phyloP scores from a whole-genome alignment of 2,888 invertebrate genomes.

The Chaetoderma sp. region DNA sequence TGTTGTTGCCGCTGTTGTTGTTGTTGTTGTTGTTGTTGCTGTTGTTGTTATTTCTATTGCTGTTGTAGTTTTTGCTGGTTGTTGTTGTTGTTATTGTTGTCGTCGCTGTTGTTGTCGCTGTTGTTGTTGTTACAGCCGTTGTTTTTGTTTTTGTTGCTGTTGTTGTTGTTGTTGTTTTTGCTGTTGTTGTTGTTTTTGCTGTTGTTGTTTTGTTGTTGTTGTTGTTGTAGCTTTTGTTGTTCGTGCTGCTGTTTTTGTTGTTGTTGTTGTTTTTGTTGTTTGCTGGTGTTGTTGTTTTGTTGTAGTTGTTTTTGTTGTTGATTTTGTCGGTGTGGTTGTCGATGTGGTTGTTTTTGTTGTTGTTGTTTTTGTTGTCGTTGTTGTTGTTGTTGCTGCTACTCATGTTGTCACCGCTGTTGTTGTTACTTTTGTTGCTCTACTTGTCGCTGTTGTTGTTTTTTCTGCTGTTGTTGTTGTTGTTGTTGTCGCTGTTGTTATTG shows the following conservation, averaged over 20 bases:
- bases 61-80: neutral
- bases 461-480: too few relatives aligned
- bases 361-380: neutral
- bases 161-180: too few relatives aligned
- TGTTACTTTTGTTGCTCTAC: neutral
- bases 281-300: too few relatives aligned
- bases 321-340: neutral
- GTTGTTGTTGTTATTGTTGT: neutral
- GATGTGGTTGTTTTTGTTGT: neutral
- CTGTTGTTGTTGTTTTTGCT: too few relatives aligned
- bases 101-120: neutral
- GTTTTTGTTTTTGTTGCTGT: too few relatives aligned
- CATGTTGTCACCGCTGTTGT: neutral
- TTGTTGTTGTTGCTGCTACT: neutral
- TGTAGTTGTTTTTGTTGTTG: too few relatives aligned
- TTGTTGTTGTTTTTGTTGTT: too few relatives aligned
- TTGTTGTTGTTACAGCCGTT: too few relatives aligned
- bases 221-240: too few relatives aligned
- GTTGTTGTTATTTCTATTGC: neutral
- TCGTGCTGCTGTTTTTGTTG: too few relatives aligned
- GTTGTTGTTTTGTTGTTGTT: too few relatives aligned
- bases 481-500: neutral
- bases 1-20: neutral
- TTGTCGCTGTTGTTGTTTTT: too few relatives aligned
- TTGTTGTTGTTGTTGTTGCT: neutral